Evolutionary conservation across 2,797 vertebrate genomes (phyloP).

Genomic region (Melanotaenia trifasciata): DNA sequence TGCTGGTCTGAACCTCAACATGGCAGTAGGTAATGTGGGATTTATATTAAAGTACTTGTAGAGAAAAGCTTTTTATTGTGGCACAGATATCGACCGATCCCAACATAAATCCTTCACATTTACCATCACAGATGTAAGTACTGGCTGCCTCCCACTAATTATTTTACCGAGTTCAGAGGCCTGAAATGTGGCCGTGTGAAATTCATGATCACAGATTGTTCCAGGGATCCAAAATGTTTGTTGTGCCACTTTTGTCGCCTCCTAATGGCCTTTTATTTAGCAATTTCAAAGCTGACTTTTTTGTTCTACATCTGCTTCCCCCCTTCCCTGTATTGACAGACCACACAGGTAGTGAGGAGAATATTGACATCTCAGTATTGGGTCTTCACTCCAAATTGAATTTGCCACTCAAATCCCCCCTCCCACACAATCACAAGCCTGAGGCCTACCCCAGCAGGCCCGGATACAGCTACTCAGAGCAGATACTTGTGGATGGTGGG

Average conservation of each 20-base stretch:
- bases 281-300: slow-evolving; percentile 74
- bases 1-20: slow-evolving; percentile 30
- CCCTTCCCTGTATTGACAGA: slow-evolving; percentile 84
- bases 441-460: slow-evolving; percentile 84
- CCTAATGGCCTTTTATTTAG: slow-evolving; percentile 51
- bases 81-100: slow-evolving; percentile 10
- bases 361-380: slow-evolving; percentile 87
- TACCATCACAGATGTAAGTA: slow-evolving; percentile 21
- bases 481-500: slow-evolving; percentile 89
- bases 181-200: too few relatives aligned
- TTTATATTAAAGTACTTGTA: background rate
- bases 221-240: too few relatives aligned
- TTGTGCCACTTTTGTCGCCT: slow-evolving; percentile 48
- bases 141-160: slow-evolving; percentile 22
- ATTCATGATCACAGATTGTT: too few relatives aligned
- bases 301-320: slow-evolving; percentile 79
- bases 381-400: slow-evolving; percentile 86
- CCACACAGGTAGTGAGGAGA: slow-evolving; percentile 89
- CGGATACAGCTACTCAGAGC: slow-evolving; percentile 86
- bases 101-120: slow-evolving; percentile 4
- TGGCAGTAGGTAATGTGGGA: slow-evolving; percentile 15
- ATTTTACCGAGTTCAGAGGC: slow-evolving; percentile 17
- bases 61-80: slow-evolving; percentile 10
- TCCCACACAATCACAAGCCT: slow-evolving; percentile 83
- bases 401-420: slow-evolving; percentile 85